These are phyloP conservation scores for Antheraea assamensis DNA, from an alignment of 2,888 invertebrate species.

Conservation along the genomic window DNA sequence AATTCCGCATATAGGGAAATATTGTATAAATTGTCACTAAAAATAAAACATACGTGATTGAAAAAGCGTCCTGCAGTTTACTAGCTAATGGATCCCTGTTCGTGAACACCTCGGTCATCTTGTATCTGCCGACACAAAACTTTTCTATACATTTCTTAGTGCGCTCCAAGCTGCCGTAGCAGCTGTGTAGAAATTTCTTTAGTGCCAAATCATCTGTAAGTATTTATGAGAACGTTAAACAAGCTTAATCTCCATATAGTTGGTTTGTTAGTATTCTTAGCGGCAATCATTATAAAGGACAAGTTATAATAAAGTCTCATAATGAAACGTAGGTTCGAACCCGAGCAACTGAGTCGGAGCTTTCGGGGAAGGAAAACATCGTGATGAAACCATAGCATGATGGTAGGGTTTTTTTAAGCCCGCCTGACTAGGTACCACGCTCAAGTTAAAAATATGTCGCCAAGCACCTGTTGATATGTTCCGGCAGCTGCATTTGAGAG, in stretches of 20 bases:
- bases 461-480: too few species aligned
- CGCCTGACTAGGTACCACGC: too few species aligned
- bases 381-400: too few species aligned
- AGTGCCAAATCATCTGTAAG: slow-evolving; percentile 79
- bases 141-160: slow-evolving; percentile 78
- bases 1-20: background rate
- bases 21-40: background rate
- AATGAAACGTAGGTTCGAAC: too few species aligned
- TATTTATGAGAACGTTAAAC: slow-evolving; percentile 2
- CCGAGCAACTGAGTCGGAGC: too few species aligned
- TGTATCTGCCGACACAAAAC: slow-evolving; percentile 65
- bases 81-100: slow-evolving; percentile 53
- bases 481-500: too few species aligned
- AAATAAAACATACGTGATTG: slow-evolving; percentile 54
- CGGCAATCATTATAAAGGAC: too few species aligned
- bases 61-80: slow-evolving; percentile 51
- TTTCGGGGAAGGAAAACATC: too few species aligned
- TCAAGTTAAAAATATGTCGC: too few species aligned
- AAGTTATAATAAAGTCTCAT: too few species aligned
- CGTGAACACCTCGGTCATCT: slow-evolving; percentile 59
- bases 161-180: slow-evolving; percentile 79
- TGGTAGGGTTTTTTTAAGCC: too few species aligned
- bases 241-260: background rate
- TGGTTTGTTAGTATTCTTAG: background rate
- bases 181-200: slow-evolving; percentile 80